phyloP scores from a whole-genome alignment of 2,113 vertebrate species.

The Calidris pygmaea region DNA sequence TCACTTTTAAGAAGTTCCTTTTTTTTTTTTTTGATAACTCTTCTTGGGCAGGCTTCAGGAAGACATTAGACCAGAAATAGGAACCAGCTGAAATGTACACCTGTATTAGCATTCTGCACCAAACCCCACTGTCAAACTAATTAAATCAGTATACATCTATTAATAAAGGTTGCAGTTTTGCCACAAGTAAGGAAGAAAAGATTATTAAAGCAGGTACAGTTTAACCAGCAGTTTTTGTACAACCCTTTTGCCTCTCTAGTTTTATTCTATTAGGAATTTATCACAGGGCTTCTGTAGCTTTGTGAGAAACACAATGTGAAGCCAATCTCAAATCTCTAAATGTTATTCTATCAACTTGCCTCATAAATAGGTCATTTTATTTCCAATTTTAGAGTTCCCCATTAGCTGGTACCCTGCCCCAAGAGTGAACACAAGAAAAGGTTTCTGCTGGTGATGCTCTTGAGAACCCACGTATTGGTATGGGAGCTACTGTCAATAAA shows the following conservation, averaged over 20 bases:
- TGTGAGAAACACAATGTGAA: not conserved
- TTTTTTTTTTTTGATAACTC: not conserved
- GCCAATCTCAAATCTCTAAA: not conserved
- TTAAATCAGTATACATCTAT: not conserved
- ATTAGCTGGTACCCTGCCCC: slow-evolving; percentile 8
- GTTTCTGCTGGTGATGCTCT: not conserved
- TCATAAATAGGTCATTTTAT: slow-evolving; percentile 37
- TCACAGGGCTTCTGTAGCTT: not conserved
- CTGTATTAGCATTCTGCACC: not conserved
- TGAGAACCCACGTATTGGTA: not conserved
- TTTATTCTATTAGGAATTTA: not conserved
- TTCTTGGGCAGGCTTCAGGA: not conserved
- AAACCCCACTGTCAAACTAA: not conserved
- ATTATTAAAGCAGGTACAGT: not conserved
- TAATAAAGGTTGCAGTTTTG: not conserved
- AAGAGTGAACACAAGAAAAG: not conserved
- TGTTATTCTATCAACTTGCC: not conserved
- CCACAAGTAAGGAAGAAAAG: not conserved
- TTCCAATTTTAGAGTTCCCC: slow-evolving; percentile 42
- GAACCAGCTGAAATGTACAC: not conserved
- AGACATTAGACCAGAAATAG: not conserved
- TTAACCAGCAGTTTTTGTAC: not conserved
- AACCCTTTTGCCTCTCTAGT: not conserved
- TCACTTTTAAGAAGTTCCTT: not conserved
- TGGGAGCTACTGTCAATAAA: not conserved